Conservation (phyloP, 1,140 invertebrate genomes). For the Camponotus floridanus region DNA sequence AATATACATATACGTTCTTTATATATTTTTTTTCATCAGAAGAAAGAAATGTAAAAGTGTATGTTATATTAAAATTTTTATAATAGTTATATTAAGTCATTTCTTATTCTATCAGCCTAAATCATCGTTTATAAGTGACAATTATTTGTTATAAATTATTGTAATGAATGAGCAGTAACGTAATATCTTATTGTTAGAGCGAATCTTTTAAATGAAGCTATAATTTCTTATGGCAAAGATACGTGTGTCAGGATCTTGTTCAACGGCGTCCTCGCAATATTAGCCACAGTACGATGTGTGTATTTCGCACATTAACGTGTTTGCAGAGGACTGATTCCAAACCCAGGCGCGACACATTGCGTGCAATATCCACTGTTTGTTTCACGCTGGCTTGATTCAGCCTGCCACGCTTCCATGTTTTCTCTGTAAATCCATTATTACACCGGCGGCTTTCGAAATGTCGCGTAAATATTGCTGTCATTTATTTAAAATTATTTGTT, state of each 20-base stretch:
- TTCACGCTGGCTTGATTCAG: constrained; percentile 77
- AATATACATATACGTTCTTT: too few relatives aligned
- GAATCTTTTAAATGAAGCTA: constrained; percentile 60
- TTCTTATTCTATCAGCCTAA: background rate
- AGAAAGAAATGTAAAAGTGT: background rate
- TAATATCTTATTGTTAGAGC: constrained; percentile 51
- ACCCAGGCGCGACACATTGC: constrained; percentile 77
- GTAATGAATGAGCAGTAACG: background rate
- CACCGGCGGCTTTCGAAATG: constrained; percentile 21
- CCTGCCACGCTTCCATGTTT: constrained; percentile 72
- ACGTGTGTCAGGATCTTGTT: constrained; percentile 65
- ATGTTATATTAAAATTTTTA: background rate
- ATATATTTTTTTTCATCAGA: background rate
- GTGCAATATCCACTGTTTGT: constrained; percentile 83
- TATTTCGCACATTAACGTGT: constrained; percentile 84
- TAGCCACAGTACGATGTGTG: constrained; percentile 77
- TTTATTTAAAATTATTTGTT: constrained; percentile 45
- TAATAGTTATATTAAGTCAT: background rate
- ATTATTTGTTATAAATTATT: constrained; percentile 28
- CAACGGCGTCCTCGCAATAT: constrained; percentile 72
- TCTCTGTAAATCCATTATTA: constrained; percentile 78
- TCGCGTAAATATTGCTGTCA: constrained; percentile 23
- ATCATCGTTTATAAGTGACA: background rate
- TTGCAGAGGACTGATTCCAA: constrained; percentile 79
- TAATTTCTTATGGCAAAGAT: constrained; percentile 51